Conservation (phyloP, 2,888 invertebrate genomes). For the Hoplodrina blanda region DNA sequence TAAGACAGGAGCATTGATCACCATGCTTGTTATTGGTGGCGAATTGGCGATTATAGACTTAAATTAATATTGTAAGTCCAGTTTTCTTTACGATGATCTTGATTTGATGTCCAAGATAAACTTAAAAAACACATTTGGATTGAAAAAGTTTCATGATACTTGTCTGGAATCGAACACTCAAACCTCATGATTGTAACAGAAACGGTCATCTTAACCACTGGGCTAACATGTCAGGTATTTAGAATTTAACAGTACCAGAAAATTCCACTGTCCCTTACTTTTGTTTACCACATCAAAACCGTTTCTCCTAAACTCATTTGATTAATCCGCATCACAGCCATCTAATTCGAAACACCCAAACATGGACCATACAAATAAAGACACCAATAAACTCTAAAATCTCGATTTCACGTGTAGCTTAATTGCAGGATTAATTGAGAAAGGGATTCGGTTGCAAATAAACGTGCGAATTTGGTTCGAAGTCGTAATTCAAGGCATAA, state of each 20-base stretch:
- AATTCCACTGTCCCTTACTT: neutral
- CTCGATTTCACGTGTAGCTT: slow-evolving; percentile 51
- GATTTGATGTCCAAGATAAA: too few species aligned
- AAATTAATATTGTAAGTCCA: too few species aligned
- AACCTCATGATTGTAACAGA: too few species aligned
- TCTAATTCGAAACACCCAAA: neutral
- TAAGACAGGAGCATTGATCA: too few species aligned
- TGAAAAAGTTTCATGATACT: too few species aligned
- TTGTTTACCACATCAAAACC: slow-evolving; percentile 2
- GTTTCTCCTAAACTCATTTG: slow-evolving; percentile 7
- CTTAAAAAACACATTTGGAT: too few species aligned
- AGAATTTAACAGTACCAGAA: neutral
- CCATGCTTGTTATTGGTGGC: too few species aligned
- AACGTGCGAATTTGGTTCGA: slow-evolving; percentile 36
- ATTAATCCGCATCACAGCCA: slow-evolving; percentile 22
- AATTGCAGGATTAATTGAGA: slow-evolving; percentile 57
- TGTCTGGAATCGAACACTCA: too few species aligned
- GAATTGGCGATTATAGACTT: too few species aligned
- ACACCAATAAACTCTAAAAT: slow-evolving; percentile 44
- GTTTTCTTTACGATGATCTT: too few species aligned
- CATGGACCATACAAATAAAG: slow-evolving; percentile 17
- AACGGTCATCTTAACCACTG: too few species aligned
- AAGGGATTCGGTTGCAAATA: slow-evolving; percentile 51
- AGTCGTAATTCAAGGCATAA: slow-evolving; percentile 44
- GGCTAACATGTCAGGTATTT: too few species aligned